Base-by-base conservation (phyloP, 2,888 invertebrate species). In the Temnothorax rugatulus region DNA sequence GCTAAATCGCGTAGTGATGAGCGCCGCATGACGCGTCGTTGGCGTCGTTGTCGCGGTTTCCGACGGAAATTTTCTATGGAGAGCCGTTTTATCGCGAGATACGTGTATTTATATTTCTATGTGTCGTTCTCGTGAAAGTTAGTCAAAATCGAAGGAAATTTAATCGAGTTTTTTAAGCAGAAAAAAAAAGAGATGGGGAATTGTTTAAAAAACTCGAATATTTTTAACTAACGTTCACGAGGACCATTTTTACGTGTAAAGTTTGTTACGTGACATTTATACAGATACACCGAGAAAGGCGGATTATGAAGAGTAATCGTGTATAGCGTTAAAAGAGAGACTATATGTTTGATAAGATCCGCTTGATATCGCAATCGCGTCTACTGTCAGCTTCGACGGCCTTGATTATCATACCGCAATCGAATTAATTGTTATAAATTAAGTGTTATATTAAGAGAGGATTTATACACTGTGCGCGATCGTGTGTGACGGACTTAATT, bases 341-440 rank as follows among this genome's bases (percentile, higher is more conserved):
- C 8, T 68, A 54, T 66, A 76, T 77, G 77, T 68, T 77, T 77
- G 15, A 68, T 57, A 77, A 57, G 44, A 68, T 44, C 13, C 52
- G 41, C 66, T 77, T 77, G 57, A 57, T 57, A 57, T 77, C 41
- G 64, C 64, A 64, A 64, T 52, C 9, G n/a, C 9, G n/a, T 73
- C 52, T 82, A 84, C 57, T 69, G 61, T 75, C 64, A 34, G 52
- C 76, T 73, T 84, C 25, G 69, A 84, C 41, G 73, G 82, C 82
- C 88, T 83, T 83, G 66, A 71, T 83, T 74, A 84, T 44, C 44
- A 61, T 68, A 41, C 59, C 41, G 66, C 66, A 38, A 76, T 77
- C 74, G 57, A 79, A 79, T 50, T 50, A 79, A 86, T 79, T 82
- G 71, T 77, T 77, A 77, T 7, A 57, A 68, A 69, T 77, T 77